Evolutionary conservation across 2,888 invertebrate species (phyloP).

Genomic region (Melitaea athalia): DNA sequence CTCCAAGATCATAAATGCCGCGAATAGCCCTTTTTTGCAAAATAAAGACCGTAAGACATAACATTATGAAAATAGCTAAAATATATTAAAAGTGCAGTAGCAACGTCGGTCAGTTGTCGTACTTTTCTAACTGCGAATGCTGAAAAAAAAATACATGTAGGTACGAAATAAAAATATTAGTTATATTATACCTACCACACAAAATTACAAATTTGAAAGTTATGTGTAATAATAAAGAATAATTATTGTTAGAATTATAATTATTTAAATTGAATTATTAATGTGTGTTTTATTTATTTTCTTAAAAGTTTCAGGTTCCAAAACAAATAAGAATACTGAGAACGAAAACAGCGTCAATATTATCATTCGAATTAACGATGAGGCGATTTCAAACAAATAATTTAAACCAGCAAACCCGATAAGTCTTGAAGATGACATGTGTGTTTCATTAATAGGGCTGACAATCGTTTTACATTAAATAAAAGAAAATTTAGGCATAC

Average conservation of each 20-base stretch:
- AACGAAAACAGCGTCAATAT: constrained; percentile 43
- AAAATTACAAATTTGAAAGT: no score
- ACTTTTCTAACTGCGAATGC: no score
- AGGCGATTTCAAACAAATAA: constrained; percentile 52
- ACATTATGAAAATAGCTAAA: no score
- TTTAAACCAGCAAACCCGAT: constrained; percentile 54
- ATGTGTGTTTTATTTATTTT: not conserved
- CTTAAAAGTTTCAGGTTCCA: not conserved
- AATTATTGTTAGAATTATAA: not conserved
- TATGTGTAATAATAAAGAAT: not conserved
- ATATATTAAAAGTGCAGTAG: no score
- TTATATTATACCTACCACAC: no score
- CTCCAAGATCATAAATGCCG: no score
- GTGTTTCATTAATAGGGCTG: constrained; percentile 23
- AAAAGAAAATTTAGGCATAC: not conserved
- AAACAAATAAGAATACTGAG: constrained; percentile 18
- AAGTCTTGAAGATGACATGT: constrained; percentile 55
- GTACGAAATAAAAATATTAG: no score
- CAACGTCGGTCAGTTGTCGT: no score
- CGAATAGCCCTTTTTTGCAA: no score
- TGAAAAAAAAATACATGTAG: no score
- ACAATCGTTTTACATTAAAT: not conserved
- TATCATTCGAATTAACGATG: constrained; percentile 45
- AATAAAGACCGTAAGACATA: no score
- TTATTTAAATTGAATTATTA: not conserved